Base-by-base conservation (phyloP, 2,113 vertebrate genomes). In the Hyperoodon ampullatus region DNA sequence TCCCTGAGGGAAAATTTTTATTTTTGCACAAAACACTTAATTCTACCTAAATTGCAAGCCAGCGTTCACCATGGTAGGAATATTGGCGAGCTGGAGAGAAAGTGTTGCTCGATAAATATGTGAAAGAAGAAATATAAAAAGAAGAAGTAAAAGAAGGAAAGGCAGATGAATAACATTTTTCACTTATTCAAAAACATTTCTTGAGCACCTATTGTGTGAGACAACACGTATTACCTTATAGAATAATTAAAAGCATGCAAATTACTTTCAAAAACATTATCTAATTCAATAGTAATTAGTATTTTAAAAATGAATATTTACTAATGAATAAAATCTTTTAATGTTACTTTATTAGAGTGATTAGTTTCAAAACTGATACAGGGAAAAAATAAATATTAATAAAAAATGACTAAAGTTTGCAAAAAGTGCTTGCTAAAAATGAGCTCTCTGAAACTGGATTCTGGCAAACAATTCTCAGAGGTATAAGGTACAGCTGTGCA, bases 311-410 rank as follows among this genome's bases (percentile, higher is more conserved):
- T n/a, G 42, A 83, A 80, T 60, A 80, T 39, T 94, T 68, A 81
- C 24, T 81, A 68, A 55, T 35, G 9, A 82, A 42, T 74, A 68
- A 50, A 61, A 55, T 71, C 9, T 68, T 71, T 92, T 86, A 89
- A 75, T 71, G 60, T 82, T 11, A 65, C 61, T 88, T 75, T 72
- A 58, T 63, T 68, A 85, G 39, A 72, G 15, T 68, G 50, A 11
- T 35, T 86, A 89, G 33, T 70, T 94, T 90, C 23, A 72, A 42
- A 95, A 97, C 84, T 66, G 10, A 24, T 63, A 81, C 15, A 42
- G 4, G 15, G n/a, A 89, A 90, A 95, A 97, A 90, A 77, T 42
- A 68, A 35, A 81, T 70, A n/a, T 88, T 94, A 39, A 80, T 28
- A 93, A 24, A 85, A 24, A 89, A 15, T 72, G 35, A 82, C 55